Conservation (phyloP, 2,113 vertebrate species). For the Eptesicus fuscus region DNA sequence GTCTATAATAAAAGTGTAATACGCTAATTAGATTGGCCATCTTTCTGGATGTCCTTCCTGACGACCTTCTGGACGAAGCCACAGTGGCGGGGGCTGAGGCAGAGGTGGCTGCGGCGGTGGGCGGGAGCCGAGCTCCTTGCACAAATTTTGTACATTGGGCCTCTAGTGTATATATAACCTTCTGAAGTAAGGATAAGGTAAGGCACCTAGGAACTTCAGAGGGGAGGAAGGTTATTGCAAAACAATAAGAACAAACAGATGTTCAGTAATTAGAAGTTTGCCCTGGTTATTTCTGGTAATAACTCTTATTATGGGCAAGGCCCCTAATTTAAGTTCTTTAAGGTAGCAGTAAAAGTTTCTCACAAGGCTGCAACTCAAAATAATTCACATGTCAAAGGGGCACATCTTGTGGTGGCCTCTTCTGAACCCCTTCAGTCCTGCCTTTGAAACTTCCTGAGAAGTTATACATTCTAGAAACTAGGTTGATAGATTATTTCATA, state of each 20-base stretch:
- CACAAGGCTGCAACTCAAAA: background rate
- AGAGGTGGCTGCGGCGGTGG: no score
- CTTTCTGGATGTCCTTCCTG: no score
- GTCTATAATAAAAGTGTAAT: no score
- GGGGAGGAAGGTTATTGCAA: background rate
- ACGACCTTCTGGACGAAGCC: no score
- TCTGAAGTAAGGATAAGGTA: background rate
- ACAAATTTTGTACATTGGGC: no score
- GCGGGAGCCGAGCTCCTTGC: no score
- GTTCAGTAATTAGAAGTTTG: background rate
- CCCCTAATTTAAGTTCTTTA: background rate
- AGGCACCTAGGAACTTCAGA: background rate
- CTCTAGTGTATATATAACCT: background rate
- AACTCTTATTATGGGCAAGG: background rate
- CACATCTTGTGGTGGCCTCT: background rate
- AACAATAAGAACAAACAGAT: background rate
- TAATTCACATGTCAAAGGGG: background rate
- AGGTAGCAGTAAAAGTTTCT: background rate
- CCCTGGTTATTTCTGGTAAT: background rate
- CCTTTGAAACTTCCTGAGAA: background rate
- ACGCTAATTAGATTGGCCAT: no score
- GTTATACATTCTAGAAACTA: background rate
- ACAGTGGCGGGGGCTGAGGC: no score
- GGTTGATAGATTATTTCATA: background rate
- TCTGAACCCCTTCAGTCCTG: background rate